Evolutionary conservation across 2,113 vertebrate species (phyloP).

Genomic region (Callorhinus ursinus): DNA sequence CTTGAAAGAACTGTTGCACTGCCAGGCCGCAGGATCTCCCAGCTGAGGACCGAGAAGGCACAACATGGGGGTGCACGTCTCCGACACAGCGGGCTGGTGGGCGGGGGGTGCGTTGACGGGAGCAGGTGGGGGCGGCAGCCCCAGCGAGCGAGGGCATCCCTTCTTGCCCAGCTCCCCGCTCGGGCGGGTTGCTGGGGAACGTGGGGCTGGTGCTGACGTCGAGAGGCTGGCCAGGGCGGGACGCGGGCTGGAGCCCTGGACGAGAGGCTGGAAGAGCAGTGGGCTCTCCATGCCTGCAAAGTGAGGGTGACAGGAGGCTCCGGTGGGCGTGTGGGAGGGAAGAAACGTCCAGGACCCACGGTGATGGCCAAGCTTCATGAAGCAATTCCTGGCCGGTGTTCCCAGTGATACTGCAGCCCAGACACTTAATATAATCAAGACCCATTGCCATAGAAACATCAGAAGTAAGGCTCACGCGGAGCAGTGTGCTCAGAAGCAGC

Average conservation of each 20-base stretch:
- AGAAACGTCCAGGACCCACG: rapidly evolving
- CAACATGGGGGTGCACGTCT: rapidly evolving
- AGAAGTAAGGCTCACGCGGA: background rate
- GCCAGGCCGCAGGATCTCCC: background rate
- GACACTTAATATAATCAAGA: slow-evolving; percentile 42
- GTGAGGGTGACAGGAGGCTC: rapidly evolving
- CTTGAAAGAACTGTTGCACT: rapidly evolving
- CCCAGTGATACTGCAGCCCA: background rate
- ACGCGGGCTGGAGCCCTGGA: rapidly evolving
- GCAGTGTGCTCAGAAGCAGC: background rate
- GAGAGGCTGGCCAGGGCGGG: rapidly evolving
- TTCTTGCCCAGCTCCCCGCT: background rate
- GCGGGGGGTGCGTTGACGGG: background rate
- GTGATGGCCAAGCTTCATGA: background rate
- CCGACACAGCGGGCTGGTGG: rapidly evolving
- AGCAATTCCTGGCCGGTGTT: background rate
- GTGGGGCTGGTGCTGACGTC: background rate
- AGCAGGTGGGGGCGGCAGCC: rapidly evolving
- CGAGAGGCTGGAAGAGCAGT: rapidly evolving
- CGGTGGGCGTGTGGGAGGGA: rapidly evolving
- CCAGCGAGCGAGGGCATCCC: rapidly evolving
- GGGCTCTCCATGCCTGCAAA: rapidly evolving
- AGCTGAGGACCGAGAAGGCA: rapidly evolving
- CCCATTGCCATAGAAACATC: slow-evolving; percentile 57
- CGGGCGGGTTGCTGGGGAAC: background rate